Evolutionary conservation across 2,797 vertebrate genomes (phyloP).

Genomic region (Brachyalestes nurse): DNA sequence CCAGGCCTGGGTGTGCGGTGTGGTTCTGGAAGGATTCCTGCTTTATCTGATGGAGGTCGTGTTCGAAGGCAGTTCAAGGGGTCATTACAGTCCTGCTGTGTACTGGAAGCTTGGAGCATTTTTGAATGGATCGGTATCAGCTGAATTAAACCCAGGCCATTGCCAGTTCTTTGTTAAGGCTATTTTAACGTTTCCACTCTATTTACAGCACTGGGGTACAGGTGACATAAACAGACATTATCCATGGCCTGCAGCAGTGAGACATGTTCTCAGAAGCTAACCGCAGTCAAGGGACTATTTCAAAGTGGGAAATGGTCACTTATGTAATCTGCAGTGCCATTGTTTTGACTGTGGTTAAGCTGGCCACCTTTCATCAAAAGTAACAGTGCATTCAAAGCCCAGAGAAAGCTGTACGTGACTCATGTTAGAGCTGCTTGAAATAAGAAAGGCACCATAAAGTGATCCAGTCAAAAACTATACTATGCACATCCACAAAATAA

Average conservation of each 20-base stretch:
- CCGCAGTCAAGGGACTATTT: not conserved
- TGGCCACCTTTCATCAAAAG: not conserved
- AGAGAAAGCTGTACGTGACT: not conserved
- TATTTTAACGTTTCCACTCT: not conserved
- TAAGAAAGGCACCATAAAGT: not conserved
- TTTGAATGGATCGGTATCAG: not conserved
- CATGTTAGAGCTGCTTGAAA: not conserved
- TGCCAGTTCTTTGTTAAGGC: not conserved
- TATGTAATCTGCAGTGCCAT: not conserved
- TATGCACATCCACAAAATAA: not conserved
- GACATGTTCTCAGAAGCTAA: not conserved
- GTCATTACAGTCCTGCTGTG: slow-evolving; percentile 15
- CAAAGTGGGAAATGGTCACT: not conserved
- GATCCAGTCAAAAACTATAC: not conserved
- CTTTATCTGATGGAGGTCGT: slow-evolving; percentile 44
- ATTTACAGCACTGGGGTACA: not conserved
- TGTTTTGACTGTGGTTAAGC: not conserved
- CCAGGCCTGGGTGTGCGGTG: slow-evolving; percentile 10
- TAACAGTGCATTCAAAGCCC: no score
- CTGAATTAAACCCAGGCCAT: not conserved
- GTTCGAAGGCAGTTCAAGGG: slow-evolving; percentile 30
- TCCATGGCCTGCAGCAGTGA: not conserved
- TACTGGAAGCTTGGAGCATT: not conserved
- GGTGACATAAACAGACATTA: not conserved
- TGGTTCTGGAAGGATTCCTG: slow-evolving; percentile 35